Base-by-base conservation (phyloP, 1,140 invertebrate species). In the Drosophila lacertosa region DNA sequence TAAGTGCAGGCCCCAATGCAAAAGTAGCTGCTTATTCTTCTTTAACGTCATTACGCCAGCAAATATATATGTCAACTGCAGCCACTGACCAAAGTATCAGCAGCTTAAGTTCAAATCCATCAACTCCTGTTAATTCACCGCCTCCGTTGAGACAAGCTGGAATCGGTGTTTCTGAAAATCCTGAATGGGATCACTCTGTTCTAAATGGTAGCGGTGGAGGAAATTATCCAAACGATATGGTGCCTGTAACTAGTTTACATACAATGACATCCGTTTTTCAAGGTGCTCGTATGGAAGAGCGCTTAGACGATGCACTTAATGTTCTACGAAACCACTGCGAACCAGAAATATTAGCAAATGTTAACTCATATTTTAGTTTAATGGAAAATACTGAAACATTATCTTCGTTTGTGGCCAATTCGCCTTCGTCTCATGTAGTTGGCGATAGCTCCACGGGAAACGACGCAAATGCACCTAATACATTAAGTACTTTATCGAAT, bases 271-370 rank as follows among this genome's bases (percentile, higher is more conserved):
- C 84, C 1, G 89, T 89, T 11, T 91, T 92, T 67, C 93, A 97
- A 95, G 96, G 96, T 76, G 95, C 96, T 75, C 94, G 96, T 48
- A 98, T 98, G 96, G 97, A 98, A 92, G 97, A 98, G 92, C 93
- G 97, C 88, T 92, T 98, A 89, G 97, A 98, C 91, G 98, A 99
- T 93, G 98, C 97, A 54, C 97, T 98, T 79, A 97, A 98, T 92
- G 97, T 99, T 29, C 92, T 99, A 66, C 94, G 97, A 73, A 98
- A 98, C 92, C 97, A 98, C 91, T 97, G 97, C 40, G 97, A 98
- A 92, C 94, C 95, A 60, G 94, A 94, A 91, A 95, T 95, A 82
- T 93, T 94, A 80, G 95, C 96, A 84, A 93, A 94, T 64, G 93
- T 93, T 66, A 92, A 92, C 76, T 91, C 91, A 76, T 92, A 94